A percentile compares a stretch with the other conserved stretches of the same genome.
phyloP scores from a whole-genome alignment of 2,888 invertebrate genomes.

The Drosophila eohydei region DNA sequence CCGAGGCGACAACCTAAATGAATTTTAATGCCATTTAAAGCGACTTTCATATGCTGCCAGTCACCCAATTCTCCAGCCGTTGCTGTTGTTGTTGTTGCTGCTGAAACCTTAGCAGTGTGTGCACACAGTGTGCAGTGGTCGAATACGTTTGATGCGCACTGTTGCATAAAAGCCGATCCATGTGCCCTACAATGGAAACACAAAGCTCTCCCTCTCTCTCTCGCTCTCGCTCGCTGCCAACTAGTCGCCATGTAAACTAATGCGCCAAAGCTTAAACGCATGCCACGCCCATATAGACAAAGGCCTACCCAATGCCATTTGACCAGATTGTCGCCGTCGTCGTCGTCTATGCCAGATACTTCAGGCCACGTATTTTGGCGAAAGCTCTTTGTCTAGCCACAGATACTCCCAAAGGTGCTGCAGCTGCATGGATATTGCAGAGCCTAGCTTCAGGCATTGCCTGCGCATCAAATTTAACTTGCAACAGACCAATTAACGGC shows the following conservation, averaged over 20 bases:
- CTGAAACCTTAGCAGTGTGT: constrained; percentile 66
- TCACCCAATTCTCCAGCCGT: constrained; percentile 22
- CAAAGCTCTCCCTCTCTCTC: constrained; percentile 40
- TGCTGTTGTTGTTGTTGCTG: constrained; percentile 21
- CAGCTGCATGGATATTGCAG: constrained; percentile 24
- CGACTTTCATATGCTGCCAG: constrained; percentile 63
- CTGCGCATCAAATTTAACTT: constrained; percentile 26
- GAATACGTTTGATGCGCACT: constrained; percentile 70
- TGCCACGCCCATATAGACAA: constrained; percentile 45
- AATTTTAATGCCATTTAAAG: constrained; percentile 76
- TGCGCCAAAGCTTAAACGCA: constrained; percentile 39
- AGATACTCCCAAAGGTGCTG: constrained; percentile 28
- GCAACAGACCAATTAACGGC: constrained; percentile 38
- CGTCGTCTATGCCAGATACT: constrained; percentile 24
- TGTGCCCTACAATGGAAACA: constrained; percentile 52
- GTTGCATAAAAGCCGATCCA: constrained; percentile 74
- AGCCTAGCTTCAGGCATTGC: constrained; percentile 24
- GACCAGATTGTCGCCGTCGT: constrained; percentile 51
- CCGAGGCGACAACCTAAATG: constrained; percentile 63
- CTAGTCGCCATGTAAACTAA: constrained; percentile 58
- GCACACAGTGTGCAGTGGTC: constrained; percentile 41
- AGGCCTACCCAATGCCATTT: constrained; percentile 45
- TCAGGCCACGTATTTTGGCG: constrained; percentile 10
- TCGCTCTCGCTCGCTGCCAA: neutral
- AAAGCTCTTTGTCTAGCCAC: constrained; percentile 6